Evolutionary conservation across 2,797 vertebrate species (phyloP).

Genomic region (Hylomyscus alleni): DNA sequence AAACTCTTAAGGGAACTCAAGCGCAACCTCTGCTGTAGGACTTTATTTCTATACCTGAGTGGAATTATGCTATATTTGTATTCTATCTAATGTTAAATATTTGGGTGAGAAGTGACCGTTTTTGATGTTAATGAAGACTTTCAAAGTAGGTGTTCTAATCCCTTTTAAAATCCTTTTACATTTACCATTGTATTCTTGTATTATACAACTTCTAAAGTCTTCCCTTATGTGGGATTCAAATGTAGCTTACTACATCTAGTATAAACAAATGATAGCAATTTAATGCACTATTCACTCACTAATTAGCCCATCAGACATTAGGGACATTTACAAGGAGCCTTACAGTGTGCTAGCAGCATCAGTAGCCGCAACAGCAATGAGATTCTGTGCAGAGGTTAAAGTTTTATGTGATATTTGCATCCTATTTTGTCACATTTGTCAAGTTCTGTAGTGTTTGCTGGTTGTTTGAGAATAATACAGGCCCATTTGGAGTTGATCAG

Average conservation of each 20-base stretch:
- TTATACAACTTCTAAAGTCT: slow-evolving; percentile 24
- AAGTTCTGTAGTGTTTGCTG: slow-evolving; percentile 54
- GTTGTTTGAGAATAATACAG: not conserved
- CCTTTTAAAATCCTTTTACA: slow-evolving; percentile 24
- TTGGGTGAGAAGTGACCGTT: slow-evolving; percentile 1
- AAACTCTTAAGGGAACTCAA: slow-evolving; percentile 53
- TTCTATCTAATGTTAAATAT: slow-evolving; percentile 39
- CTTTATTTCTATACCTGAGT: slow-evolving; percentile 51
- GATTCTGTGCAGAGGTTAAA: not conserved
- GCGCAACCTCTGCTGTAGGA: slow-evolving; percentile 13
- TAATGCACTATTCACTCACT: not conserved
- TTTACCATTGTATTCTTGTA: slow-evolving; percentile 54
- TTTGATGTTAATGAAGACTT: slow-evolving; percentile 59
- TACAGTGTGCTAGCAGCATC: not conserved
- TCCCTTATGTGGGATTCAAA: slow-evolving; percentile 44
- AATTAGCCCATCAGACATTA: slow-evolving; percentile 11
- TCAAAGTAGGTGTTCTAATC: not conserved
- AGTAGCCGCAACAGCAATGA: not conserved
- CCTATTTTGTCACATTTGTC: not conserved
- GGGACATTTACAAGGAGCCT: not conserved
- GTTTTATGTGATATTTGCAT: not conserved
- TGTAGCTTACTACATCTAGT: not conserved
- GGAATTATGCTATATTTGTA: slow-evolving; percentile 8
- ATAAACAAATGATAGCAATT: not conserved
- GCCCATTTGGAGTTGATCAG: not conserved